These are phyloP conservation scores for Ataeniobius toweri DNA, from an alignment of 2,797 vertebrate species.

Conservation along the genomic window DNA sequence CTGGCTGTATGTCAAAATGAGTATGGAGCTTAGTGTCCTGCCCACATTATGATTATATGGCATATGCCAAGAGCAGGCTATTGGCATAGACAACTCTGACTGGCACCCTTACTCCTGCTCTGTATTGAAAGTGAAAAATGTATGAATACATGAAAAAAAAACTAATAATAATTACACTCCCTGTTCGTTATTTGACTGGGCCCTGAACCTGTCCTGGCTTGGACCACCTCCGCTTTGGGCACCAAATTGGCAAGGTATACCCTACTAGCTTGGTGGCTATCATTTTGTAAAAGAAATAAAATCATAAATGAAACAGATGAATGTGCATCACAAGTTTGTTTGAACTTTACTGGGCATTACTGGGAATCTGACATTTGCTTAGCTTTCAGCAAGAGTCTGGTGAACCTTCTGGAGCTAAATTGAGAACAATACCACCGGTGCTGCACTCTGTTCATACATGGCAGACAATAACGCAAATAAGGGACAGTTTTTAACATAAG, in stretches of 20 bases:
- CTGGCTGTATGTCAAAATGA: not conserved
- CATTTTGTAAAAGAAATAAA: not conserved
- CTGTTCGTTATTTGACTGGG: not conserved
- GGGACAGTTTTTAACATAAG: no score
- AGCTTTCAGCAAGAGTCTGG: not conserved
- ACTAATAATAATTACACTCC: not conserved
- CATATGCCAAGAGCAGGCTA: not conserved
- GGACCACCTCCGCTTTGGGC: not conserved
- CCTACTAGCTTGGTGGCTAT: not conserved
- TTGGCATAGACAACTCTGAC: not conserved
- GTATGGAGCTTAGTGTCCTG: conserved; percentile 9
- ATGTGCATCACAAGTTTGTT: not conserved
- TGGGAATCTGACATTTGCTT: not conserved
- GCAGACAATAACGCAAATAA: no score
- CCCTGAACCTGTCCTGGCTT: not conserved
- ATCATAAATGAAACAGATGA: not conserved
- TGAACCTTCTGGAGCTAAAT: not conserved
- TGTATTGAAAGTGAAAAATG: not conserved
- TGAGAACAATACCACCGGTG: not conserved
- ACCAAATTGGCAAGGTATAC: not conserved
- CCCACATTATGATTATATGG: not conserved
- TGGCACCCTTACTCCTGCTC: not conserved
- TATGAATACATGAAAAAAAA: no score
- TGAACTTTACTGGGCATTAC: not conserved
- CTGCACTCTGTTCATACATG: no score